phyloP scores from a whole-genome alignment of 2,888 invertebrate species.

The Coelogynopora nodosa region DNA sequence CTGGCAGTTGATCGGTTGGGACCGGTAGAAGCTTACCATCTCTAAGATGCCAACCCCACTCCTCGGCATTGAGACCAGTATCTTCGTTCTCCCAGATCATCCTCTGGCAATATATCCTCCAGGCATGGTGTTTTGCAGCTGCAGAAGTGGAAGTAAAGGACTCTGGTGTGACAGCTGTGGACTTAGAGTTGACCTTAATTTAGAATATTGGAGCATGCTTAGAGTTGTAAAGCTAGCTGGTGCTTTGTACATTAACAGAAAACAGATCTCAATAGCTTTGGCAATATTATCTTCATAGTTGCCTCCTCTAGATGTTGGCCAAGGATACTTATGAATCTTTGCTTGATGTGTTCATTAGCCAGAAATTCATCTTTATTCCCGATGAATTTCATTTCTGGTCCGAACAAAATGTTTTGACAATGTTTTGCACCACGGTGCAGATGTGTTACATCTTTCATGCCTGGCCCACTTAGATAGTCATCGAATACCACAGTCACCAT shows the following conservation, averaged over 20 bases:
- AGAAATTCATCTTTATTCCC: background rate
- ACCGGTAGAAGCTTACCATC: background rate
- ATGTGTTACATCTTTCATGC: too few relatives aligned
- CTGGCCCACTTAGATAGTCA: too few relatives aligned
- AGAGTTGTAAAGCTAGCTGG: background rate
- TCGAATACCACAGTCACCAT: background rate
- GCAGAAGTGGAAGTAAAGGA: conserved; percentile 50
- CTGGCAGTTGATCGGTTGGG: background rate
- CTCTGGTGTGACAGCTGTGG: conserved; percentile 47
- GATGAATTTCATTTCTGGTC: background rate
- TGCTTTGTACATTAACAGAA: too few relatives aligned
- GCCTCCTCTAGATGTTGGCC: too few relatives aligned
- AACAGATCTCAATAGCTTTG: conserved; percentile 24
- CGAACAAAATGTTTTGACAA: background rate
- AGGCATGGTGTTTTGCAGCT: conserved; percentile 49
- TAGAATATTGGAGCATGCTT: background rate
- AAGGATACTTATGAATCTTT: background rate
- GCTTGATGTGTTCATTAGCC: background rate
- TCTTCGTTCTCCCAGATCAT: background rate
- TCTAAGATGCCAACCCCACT: background rate
- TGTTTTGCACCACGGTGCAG: background rate
- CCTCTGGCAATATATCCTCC: too few relatives aligned
- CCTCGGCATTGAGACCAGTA: background rate
- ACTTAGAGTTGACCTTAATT: conserved; percentile 45
- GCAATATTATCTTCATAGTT: background rate